Base-by-base conservation (phyloP, 2,888 invertebrate genomes). In the Leptinotarsa rubiginosa region DNA sequence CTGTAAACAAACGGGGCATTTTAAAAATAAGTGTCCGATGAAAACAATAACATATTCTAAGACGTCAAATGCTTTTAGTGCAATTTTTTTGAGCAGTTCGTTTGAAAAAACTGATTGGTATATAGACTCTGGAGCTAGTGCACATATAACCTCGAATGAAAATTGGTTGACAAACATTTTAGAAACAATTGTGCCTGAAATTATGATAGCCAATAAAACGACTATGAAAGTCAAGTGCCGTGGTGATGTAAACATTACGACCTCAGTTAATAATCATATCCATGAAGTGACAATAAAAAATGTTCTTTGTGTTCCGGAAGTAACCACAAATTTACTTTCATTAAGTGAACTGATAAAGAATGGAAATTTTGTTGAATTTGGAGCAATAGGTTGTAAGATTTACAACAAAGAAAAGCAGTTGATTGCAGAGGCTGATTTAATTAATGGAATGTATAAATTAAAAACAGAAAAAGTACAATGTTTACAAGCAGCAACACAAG, bases 41-140 rank as follows among this genome's bases (percentile, higher is more conserved):
- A 47, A 47, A 47, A 47, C 47, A 47, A 47, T n/a, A n/a, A n/a
- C 47, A 47, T 47, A 47, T 47, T 47, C 47, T 47, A 47, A 18
- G 47, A 69, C 12, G 15, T 54, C 47, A 47, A 70, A 70, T 67
- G 74, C 71, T 25, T 75, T 75, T 13, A 71, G 59, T 56, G 71
- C 62, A 13, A 68, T 75, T 10, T 75, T 75, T 67, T 47, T 71
- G 25, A 65, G 15, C 41, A 76, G 74, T 7, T 47, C 72, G 4
- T 79, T 70, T 65, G 72, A 75, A 47, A 79, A 78, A 64, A 31
- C 52, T 7, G 82, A 82, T 50, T 84, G 79, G 76, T 84, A 82
- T 31, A 59, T 83, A 10, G 81, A 84, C 59, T 80, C 79, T 4
- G 83, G 83, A 10, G 82, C 83, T 18, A 83, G 78, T 75, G 62